phyloP scores from a whole-genome alignment of 2,888 invertebrate genomes.

The Gerris lacustris region DNA sequence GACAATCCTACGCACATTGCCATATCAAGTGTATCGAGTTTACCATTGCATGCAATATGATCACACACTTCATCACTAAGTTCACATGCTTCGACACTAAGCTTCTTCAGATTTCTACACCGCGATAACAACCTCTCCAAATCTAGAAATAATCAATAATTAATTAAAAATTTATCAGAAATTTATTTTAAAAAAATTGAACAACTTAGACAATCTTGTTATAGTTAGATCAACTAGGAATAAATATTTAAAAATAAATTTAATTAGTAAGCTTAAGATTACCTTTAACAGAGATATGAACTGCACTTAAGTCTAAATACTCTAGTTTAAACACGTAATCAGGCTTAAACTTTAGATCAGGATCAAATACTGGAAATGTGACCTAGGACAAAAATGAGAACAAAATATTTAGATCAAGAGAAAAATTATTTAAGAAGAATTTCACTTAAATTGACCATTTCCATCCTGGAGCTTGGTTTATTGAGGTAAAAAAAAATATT shows the following conservation, averaged over 20 bases:
- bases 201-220: no score
- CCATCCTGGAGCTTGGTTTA: no score
- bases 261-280: conserved; percentile 4
- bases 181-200: background rate
- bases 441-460: no score
- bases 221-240: no score
- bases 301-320: conserved; percentile 77
- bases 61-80: conserved; percentile 52
- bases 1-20: conserved; percentile 67
- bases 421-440: no score
- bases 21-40: conserved; percentile 69
- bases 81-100: conserved; percentile 69
- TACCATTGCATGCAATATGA: conserved; percentile 51
- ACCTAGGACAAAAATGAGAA: conserved; percentile 35
- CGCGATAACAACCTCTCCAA: conserved; percentile 46
- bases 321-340: conserved; percentile 52
- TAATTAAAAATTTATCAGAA: background rate
- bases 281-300: conserved; percentile 45
- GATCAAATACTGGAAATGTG: conserved; percentile 42
- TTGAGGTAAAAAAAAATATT: no score
- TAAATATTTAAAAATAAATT: no score
- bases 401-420: background rate
- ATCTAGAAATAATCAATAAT: conserved; percentile 41
- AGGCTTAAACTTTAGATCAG: conserved; percentile 35
- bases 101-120: conserved; percentile 60